phyloP scores from a whole-genome alignment of 2,113 vertebrate species.

The Aldabrachelys gigantea region DNA sequence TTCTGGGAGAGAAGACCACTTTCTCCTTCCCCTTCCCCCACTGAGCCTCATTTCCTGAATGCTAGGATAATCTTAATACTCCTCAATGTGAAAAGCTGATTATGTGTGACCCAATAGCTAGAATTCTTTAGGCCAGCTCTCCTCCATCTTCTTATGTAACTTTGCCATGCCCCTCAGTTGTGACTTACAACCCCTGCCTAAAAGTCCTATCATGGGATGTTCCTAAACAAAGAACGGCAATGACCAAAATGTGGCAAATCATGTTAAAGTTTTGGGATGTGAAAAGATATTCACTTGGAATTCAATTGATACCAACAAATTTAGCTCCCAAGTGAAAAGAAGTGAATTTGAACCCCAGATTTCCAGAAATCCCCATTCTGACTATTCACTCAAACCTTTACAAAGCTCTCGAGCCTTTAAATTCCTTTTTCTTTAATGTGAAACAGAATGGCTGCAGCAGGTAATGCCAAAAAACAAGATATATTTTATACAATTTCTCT shows the following conservation, averaged over 20 bases:
- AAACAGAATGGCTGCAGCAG: not conserved
- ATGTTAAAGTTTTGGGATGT: not conserved
- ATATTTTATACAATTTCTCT: not conserved
- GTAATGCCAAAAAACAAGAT: not conserved
- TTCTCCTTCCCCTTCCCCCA: not conserved
- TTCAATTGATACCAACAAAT: not conserved
- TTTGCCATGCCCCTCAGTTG: not conserved
- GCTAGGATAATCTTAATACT: not conserved
- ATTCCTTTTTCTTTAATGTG: not conserved
- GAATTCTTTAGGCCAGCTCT: not conserved
- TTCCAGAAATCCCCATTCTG: not conserved
- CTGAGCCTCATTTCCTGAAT: not conserved
- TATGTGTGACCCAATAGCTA: not conserved
- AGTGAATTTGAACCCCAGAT: not conserved
- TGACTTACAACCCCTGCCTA: not conserved
- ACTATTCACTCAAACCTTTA: not conserved
- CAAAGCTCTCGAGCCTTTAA: not conserved
- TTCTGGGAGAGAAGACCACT: not conserved
- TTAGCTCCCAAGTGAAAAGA: slow-evolving; percentile 2
- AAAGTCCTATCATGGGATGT: not conserved
- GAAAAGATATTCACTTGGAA: not conserved
- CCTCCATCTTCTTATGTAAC: not conserved
- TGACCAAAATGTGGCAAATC: not conserved
- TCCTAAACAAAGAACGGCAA: slow-evolving; percentile 25
- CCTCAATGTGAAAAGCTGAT: not conserved